Evolutionary conservation across 2,113 vertebrate species (phyloP).

Genomic region (Coregonus clupeaformis): DNA sequence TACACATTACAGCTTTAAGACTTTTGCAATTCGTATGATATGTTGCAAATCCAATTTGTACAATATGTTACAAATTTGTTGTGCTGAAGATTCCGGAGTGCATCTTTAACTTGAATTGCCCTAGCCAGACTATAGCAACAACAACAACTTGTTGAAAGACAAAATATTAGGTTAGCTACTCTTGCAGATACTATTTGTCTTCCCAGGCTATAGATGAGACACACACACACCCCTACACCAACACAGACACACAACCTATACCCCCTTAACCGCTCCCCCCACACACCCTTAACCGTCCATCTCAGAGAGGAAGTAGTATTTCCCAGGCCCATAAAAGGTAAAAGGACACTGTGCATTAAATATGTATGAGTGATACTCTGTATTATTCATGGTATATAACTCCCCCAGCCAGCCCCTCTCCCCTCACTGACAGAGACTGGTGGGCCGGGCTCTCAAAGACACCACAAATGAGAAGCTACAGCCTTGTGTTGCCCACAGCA

Average conservation of each 20-base stretch:
- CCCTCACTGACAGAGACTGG: conserved; percentile 55
- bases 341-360: conserved; percentile 73
- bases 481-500: conserved; percentile 26
- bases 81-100: no score
- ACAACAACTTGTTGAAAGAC: no score
- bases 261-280: no score
- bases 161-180: background rate
- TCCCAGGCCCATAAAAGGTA: conserved; percentile 66
- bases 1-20: no score
- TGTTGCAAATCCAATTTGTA: no score
- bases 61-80: no score
- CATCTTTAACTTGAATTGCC: no score
- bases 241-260: conserved; percentile 10
- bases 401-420: conserved; percentile 43
- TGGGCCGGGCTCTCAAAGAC: conserved; percentile 45
- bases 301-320: conserved; percentile 58
- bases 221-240: conserved; percentile 18
- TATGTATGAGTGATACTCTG: conserved; percentile 71
- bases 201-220: no score
- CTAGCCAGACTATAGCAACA: no score
- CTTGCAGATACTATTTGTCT: no score
- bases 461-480: conserved; percentile 16
- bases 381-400: conserved; percentile 78
- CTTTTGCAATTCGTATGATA: no score
- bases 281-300: background rate